A percentile compares a stretch with the other conserved stretches of the same genome.
Evolutionary conservation across 2,888 invertebrate genomes (phyloP).

Genomic region (Dorcus hopei): DNA sequence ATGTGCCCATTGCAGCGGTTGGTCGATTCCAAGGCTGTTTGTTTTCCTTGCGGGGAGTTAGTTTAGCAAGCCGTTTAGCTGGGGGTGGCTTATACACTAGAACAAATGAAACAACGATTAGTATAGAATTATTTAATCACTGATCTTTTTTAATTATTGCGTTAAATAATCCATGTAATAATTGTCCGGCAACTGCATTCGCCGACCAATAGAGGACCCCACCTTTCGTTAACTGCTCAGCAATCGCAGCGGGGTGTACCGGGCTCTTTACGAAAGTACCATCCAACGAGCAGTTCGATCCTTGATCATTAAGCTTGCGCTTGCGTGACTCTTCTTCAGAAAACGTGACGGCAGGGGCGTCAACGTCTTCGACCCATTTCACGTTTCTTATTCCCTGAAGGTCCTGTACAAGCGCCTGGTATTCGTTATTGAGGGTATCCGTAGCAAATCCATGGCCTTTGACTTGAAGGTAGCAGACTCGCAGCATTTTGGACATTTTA

Average conservation of each 20-base stretch:
- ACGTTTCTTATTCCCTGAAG: slow-evolving; percentile 60
- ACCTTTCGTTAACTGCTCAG: slow-evolving; percentile 40
- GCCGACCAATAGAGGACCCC: slow-evolving; percentile 36
- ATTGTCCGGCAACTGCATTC: slow-evolving; percentile 33
- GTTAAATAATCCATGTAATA: slow-evolving; percentile 24
- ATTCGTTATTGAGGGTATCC: slow-evolving; percentile 56
- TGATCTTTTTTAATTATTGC: slow-evolving; percentile 11
- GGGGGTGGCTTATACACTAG: slow-evolving; percentile 30
- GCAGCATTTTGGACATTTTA: slow-evolving; percentile 52
- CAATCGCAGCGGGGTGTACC: slow-evolving; percentile 19
- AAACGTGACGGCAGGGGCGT: slow-evolving; percentile 27
- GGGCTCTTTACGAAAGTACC: slow-evolving; percentile 25
- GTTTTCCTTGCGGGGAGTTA: slow-evolving; percentile 14
- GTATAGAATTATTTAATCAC: slow-evolving; percentile 7
- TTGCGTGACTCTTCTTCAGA: slow-evolving; percentile 21
- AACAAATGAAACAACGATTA: slow-evolving; percentile 18
- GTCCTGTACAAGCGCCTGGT: slow-evolving; percentile 57
- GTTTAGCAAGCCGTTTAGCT: slow-evolving; percentile 19
- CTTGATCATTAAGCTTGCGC: slow-evolving; percentile 18
- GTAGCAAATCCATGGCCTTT: slow-evolving; percentile 60
- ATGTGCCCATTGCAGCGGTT: slow-evolving; percentile 21
- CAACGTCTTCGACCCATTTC: slow-evolving; percentile 56
- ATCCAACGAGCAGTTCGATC: slow-evolving; percentile 24
- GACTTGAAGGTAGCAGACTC: slow-evolving; percentile 58
- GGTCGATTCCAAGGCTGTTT: slow-evolving; percentile 5